Evolutionary conservation across 2,113 vertebrate species (phyloP), one percentile per base, ranked within the genome.

Genomic region (Lamprologus sp.): DNA sequence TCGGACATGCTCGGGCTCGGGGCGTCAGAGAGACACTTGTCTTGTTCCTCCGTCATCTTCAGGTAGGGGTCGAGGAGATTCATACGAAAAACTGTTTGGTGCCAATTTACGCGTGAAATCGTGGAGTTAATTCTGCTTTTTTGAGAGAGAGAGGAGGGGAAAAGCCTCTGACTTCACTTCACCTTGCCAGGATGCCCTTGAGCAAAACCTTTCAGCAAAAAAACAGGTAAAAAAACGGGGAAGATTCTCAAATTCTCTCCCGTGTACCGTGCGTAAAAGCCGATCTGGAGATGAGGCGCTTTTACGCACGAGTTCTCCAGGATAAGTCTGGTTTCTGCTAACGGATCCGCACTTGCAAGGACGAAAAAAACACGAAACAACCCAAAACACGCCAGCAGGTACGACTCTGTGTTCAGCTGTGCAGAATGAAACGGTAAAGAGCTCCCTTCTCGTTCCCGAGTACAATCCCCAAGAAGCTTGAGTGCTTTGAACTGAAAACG

Each of bases 41-140:
- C 98, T 97, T 98, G 98, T 96, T 99, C 98, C 93, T 99, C 98
- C 96, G 98, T 97, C 98, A 99, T 99, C 96, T 99, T 99, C 96
- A 98, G 96, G 97, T 97, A 99, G 86, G 98, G 98, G 95, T 99
- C 98, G 95, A 99, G 97, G 96, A 99, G 98, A 99, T 99, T 99
- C 98, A 99, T 97, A 90, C 96, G 96, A 92, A 88, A 89, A 92
- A 90, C 92, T 4, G 82, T 45, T 55, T 75, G 89, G 63, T 84
- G 51, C 90, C 94, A 91, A 93, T 85, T 90, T 93, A 92, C 89
- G 90, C 87, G 92, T 91, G 91, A 93, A 94, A 92, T 21, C 21
- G 8, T 19, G 21, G 11, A 54, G 15, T 17, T 21, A 13, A 21
- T 5, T 79, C 17, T 58, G 68, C 70, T 82, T 73, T 83, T 9